These are phyloP conservation scores for Limnephilus auricula DNA, from an alignment of 2,888 invertebrate genomes.

Conservation along the genomic window DNA sequence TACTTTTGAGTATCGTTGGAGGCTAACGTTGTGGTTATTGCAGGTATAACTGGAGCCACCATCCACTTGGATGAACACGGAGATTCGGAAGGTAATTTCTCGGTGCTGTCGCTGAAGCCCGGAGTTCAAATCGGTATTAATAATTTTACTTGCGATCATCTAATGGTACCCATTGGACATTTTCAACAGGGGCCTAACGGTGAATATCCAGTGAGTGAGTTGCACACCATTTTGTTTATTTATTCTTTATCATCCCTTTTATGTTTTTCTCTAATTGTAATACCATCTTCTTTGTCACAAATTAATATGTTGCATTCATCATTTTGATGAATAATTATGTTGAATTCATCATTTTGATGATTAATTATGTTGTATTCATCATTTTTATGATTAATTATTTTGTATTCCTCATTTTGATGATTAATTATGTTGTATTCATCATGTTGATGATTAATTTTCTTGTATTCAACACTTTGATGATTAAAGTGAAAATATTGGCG, in stretches of 20 bases:
- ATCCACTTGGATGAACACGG: conserved; percentile 95
- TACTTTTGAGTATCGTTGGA: neutral
- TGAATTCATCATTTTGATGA: neutral
- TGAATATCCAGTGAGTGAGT: conserved; percentile 88
- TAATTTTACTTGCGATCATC: conserved; percentile 84
- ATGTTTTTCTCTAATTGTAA: neutral
- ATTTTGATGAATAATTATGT: neutral
- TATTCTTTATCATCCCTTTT: neutral
- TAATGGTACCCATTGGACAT: conserved; percentile 91
- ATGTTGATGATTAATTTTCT: too few species aligned
- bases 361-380: neutral
- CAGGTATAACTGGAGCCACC: conserved; percentile 96
- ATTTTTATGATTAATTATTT: neutral
- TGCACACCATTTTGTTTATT: conserved; percentile 66
- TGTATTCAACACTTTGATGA: too few species aligned
- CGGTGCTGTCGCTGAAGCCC: conserved; percentile 89
- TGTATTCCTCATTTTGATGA: neutral
- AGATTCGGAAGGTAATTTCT: conserved; percentile 98
- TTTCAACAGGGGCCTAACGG: conserved; percentile 82
- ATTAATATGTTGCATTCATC: neutral
- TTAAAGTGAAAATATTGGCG: too few species aligned
- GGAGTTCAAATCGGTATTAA: conserved; percentile 71
- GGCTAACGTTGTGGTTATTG: conserved; percentile 23
- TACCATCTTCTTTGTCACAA: neutral
- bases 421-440: too few species aligned